phyloP scores from a whole-genome alignment of 1,140 invertebrate species.

The Drosophila mojavensis region DNA sequence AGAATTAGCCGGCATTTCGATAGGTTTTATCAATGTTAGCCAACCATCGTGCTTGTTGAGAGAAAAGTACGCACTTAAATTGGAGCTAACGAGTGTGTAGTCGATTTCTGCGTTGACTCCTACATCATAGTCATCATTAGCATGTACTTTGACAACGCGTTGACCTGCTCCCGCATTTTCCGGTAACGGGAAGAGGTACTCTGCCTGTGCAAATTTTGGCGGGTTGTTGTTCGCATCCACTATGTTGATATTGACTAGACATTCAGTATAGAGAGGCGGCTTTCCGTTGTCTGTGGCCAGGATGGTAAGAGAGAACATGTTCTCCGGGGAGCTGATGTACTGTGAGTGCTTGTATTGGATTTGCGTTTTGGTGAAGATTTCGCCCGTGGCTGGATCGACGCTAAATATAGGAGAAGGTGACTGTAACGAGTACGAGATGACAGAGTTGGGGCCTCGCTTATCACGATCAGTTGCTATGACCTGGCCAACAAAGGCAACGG shows the following conservation, averaged over 20 bases:
- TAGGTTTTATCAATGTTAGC: conserved; percentile 88
- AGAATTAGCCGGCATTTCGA: conserved; percentile 85
- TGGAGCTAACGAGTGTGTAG: conserved; percentile 91
- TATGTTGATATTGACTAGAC: conserved; percentile 93
- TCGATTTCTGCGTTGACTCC: conserved; percentile 95
- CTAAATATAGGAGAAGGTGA: conserved; percentile 95
- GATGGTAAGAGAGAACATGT: conserved; percentile 93
- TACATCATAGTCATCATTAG: conserved; percentile 91
- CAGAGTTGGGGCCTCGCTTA: conserved; percentile 96
- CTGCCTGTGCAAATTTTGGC: conserved; percentile 90
- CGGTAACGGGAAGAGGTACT: conserved; percentile 93
- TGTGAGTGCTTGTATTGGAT: conserved; percentile 93
- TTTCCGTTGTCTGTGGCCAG: conserved; percentile 96
- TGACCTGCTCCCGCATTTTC: conserved; percentile 90
- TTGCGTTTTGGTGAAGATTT: conserved; percentile 93
- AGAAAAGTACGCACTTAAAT: conserved; percentile 91
- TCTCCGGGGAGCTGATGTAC: conserved; percentile 92
- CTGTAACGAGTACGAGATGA: conserved; percentile 95
- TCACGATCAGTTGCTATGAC: conserved; percentile 94
- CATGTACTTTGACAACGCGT: conserved; percentile 89
- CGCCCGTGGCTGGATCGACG: conserved; percentile 95
- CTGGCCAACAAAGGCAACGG: conserved; percentile 93
- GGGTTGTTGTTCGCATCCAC: conserved; percentile 96
- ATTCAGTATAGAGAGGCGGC: conserved; percentile 94
- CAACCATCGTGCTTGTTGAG: conserved; percentile 91